These are phyloP conservation scores for Strigamia maritima DNA, from an alignment of 2,888 invertebrate species.

Conservation along the genomic window DNA sequence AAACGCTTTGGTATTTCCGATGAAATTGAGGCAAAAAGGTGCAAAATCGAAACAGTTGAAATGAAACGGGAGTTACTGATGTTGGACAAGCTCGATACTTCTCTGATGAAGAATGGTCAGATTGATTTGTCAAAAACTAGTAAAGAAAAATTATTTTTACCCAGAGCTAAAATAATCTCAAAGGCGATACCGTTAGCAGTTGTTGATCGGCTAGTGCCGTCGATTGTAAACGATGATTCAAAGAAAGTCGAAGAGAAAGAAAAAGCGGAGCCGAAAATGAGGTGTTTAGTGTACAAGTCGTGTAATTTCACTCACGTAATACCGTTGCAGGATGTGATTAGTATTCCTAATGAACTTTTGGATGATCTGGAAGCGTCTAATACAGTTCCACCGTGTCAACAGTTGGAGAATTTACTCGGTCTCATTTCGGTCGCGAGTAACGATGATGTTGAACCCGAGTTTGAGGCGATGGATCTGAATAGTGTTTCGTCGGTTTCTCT, in stretches of 20 bases:
- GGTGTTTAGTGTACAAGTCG: slow-evolving; percentile 26
- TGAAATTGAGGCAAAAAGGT: background rate
- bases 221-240: background rate
- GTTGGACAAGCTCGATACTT: background rate
- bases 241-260: background rate
- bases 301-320: background rate
- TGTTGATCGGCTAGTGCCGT: background rate
- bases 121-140: background rate
- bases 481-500: background rate
- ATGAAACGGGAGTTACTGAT: background rate
- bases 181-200: background rate
- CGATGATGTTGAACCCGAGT: background rate
- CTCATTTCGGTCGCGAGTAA: background rate
- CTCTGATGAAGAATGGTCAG: background rate
- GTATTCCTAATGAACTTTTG: background rate
- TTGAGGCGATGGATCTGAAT: background rate
- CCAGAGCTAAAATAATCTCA: background rate
- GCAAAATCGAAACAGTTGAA: background rate
- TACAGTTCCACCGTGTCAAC: background rate
- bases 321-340: slow-evolving; percentile 2
- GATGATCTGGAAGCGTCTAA: background rate
- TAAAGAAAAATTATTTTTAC: background rate
- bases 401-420: background rate
- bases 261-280: background rate
- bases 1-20: background rate